A percentile compares a stretch with the other conserved stretches of the same genome.
phyloP scores from a whole-genome alignment of 2,888 invertebrate genomes.

The Tiliacea aurago region DNA sequence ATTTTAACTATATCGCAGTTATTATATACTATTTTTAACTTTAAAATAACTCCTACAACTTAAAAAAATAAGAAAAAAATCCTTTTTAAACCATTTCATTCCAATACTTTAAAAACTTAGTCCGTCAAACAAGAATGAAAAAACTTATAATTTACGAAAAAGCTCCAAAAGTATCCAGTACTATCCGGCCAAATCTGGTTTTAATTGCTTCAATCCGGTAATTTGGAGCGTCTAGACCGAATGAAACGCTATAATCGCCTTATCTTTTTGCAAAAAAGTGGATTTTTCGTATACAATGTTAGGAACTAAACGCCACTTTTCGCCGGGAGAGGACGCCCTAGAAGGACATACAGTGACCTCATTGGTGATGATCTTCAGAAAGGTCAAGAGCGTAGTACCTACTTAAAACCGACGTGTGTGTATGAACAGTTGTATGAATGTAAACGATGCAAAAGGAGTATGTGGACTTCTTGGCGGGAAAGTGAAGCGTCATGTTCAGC shows the following conservation, averaged over 20 bases:
- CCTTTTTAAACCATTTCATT: constrained; percentile 1
- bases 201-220: constrained; percentile 60
- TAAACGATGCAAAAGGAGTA: no score
- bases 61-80: no score
- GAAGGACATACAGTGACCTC: neutral
- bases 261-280: constrained; percentile 23
- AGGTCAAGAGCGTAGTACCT: neutral
- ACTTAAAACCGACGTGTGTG: neutral
- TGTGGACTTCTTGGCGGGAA: no score
- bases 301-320: neutral
- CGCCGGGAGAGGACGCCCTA: neutral
- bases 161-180: constrained; percentile 42
- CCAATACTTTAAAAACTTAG: constrained; percentile 24
- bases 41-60: no score
- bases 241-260: constrained; percentile 37
- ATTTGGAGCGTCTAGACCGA: constrained; percentile 58
- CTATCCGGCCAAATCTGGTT: constrained; percentile 57
- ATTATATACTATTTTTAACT: no score
- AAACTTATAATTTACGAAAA: constrained; percentile 30
- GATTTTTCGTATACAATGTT: constrained; percentile 26
- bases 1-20: no score
- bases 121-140: constrained; percentile 10
- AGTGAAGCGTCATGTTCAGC: no score
- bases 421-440: no score
- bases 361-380: neutral